Conservation (phyloP, 2,888 invertebrate genomes). For the Meta bourneti region DNA sequence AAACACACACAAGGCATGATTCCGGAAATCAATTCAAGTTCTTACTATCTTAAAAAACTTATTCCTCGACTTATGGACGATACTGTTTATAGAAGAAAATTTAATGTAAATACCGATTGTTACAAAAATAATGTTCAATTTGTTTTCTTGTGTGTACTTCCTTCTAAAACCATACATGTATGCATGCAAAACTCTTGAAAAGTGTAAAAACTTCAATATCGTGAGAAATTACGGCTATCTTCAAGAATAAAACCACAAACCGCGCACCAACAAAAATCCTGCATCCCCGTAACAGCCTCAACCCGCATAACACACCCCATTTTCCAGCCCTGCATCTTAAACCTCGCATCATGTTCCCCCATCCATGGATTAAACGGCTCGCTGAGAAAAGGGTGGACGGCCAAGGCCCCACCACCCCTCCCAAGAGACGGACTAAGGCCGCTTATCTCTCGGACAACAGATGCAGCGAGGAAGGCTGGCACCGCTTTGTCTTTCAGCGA, state of each 20-base stretch:
- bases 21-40: too few species aligned
- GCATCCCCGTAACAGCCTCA: not conserved
- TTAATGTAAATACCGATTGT: too few species aligned
- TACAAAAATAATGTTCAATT: too few species aligned
- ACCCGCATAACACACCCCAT: not conserved
- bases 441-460: conserved; percentile 61
- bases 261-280: not conserved
- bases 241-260: not conserved
- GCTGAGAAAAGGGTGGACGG: not conserved
- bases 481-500: conserved; percentile 47
- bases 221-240: too few species aligned
- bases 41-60: too few species aligned
- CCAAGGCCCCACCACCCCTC: not conserved
- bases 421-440: conserved; percentile 5
- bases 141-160: too few species aligned
- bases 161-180: too few species aligned
- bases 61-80: too few species aligned
- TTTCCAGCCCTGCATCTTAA: not conserved
- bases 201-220: too few species aligned
- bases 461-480: not conserved
- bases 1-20: too few species aligned
- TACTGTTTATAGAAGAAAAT: too few species aligned
- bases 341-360: conserved; percentile 12
- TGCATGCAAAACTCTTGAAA: too few species aligned
- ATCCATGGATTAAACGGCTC: conserved; percentile 30